These are phyloP conservation scores for Calameuta idolon DNA, from an alignment of 2,888 invertebrate genomes.

Conservation along the genomic window DNA sequence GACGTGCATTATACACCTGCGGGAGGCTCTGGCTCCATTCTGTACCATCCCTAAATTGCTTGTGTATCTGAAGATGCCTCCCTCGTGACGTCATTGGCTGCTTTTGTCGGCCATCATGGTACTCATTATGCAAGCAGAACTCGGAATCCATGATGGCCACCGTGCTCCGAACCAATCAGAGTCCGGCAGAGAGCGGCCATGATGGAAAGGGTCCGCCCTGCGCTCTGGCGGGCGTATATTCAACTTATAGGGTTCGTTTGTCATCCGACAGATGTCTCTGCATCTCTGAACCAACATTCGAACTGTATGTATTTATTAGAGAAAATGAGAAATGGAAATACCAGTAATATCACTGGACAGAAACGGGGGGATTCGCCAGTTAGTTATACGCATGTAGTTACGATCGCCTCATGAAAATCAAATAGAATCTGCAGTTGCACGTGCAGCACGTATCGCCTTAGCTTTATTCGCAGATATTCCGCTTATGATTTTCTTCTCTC, in stretches of 20 bases:
- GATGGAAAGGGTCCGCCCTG: slow-evolving; percentile 44
- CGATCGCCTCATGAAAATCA: background rate
- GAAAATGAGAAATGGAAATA: background rate
- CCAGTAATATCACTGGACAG: background rate
- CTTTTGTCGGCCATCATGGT: slow-evolving; percentile 58
- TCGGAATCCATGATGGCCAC: slow-evolving; percentile 70
- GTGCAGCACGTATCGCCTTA: background rate
- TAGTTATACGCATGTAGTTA: background rate
- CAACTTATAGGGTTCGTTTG: slow-evolving; percentile 42
- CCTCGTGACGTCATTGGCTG: slow-evolving; percentile 55
- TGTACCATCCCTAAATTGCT: slow-evolving; percentile 13
- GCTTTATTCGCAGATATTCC: background rate
- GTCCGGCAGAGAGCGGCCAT: slow-evolving; percentile 53
- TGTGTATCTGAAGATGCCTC: slow-evolving; percentile 39
- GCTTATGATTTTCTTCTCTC: background rate
- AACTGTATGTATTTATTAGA: background rate
- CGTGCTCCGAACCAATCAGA: slow-evolving; percentile 65
- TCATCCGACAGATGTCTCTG: slow-evolving; percentile 56
- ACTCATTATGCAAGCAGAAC: slow-evolving; percentile 57
- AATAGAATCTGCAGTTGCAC: background rate
- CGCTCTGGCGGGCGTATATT: slow-evolving; percentile 52
- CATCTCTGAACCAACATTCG: slow-evolving; percentile 19
- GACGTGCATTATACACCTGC: slow-evolving; percentile 19
- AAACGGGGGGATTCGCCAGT: background rate
- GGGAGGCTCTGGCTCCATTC: slow-evolving; percentile 12